Evolutionary conservation across 2,113 vertebrate genomes (phyloP).

Genomic region (Spea bombifrons): DNA sequence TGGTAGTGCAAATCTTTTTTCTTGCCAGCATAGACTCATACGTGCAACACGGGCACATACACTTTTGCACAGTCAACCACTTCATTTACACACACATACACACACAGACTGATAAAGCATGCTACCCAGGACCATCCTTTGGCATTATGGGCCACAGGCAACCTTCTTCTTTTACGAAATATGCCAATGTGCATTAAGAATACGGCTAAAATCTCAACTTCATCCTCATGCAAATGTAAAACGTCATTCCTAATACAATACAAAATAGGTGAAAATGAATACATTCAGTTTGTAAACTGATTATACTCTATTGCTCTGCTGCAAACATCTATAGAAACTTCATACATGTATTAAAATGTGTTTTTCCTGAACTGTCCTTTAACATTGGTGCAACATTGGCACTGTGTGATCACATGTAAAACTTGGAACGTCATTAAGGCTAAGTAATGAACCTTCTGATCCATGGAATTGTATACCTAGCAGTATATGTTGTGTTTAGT

Average conservation of each 20-base stretch:
- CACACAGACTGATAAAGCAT: too few relatives aligned
- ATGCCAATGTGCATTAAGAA: too few relatives aligned
- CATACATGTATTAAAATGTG: conserved; percentile 3
- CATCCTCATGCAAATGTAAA: conserved; percentile 7
- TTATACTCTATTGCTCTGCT: conserved; percentile 40
- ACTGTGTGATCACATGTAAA: conserved; percentile 12
- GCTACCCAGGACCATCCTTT: too few relatives aligned
- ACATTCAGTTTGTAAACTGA: conserved; percentile 21
- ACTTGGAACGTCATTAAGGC: conserved; percentile 24
- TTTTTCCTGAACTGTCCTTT: conserved; percentile 29
- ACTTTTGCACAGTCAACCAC: too few relatives aligned
- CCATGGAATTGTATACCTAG: neutral
- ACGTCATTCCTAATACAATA: conserved; percentile 22
- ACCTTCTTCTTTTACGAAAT: too few relatives aligned
- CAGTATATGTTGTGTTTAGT: neutral
- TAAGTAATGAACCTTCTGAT: conserved; percentile 13
- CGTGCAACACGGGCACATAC: too few relatives aligned
- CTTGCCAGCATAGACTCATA: too few relatives aligned
- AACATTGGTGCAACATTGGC: conserved; percentile 15
- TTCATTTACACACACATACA: too few relatives aligned
- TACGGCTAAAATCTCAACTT: too few relatives aligned
- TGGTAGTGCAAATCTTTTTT: too few relatives aligned
- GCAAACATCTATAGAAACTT: conserved; percentile 18
- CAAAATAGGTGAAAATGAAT: conserved; percentile 12
- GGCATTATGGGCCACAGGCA: too few relatives aligned